Percentiles rank a stretch among this genome's conserved stretches.
phyloP scores from a whole-genome alignment of 2,888 invertebrate genomes.

The Callyntrura sp. region DNA sequence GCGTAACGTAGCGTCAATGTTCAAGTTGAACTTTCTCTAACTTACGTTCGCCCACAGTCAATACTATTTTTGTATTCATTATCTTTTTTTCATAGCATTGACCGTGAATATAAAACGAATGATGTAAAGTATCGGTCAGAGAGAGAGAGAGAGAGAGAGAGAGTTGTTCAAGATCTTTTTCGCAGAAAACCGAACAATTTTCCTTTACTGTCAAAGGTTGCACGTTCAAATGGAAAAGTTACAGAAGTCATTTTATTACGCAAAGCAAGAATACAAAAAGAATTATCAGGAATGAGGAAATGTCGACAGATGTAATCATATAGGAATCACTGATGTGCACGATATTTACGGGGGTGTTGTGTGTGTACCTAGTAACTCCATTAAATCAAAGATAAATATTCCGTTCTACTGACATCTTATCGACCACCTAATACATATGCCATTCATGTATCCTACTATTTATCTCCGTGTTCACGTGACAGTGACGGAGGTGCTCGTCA shows the following conservation, averaged over 20 bases:
- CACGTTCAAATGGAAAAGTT: not conserved
- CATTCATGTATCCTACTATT: conserved; percentile 9
- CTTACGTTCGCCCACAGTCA: too few species aligned
- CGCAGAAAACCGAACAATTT: too few species aligned
- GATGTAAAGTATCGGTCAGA: not conserved
- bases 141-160: not conserved
- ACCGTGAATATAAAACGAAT: too few species aligned
- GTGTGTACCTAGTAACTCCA: not conserved
- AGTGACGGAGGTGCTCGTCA: not conserved
- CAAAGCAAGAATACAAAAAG: not conserved
- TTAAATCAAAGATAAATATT: conserved; percentile 42
- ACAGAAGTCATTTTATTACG: not conserved
- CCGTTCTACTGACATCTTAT: conserved; percentile 34
- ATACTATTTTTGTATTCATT: too few species aligned
- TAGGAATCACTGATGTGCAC: not conserved
- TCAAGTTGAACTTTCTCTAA: not conserved
- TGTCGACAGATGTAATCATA: too few species aligned
- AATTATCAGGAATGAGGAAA: too few species aligned
- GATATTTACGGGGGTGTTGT: conserved; percentile 18
- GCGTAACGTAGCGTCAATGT: not conserved
- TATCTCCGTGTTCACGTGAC: not conserved
- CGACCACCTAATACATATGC: not conserved
- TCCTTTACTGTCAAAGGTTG: too few species aligned
- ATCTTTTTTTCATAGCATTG: too few species aligned
- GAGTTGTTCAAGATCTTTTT: too few species aligned